Percentiles rank a stretch among this genome's conserved stretches.
These are phyloP conservation scores for Drosophila vallismaia DNA, from an alignment of 2,888 invertebrate species.

Conservation along the genomic window DNA sequence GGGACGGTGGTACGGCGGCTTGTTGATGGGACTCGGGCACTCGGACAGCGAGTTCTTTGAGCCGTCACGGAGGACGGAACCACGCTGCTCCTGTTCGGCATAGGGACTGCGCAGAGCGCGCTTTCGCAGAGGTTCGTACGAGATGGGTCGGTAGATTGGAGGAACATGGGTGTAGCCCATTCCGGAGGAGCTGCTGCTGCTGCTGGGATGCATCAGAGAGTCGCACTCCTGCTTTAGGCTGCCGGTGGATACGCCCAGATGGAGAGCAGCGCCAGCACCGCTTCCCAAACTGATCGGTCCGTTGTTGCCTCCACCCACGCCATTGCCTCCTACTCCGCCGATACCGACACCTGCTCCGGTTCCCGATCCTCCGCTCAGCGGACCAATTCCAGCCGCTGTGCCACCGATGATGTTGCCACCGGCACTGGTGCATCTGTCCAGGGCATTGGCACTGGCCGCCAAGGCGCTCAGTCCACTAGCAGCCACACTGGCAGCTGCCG, in stretches of 20 bases:
- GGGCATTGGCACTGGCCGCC: slow-evolving; percentile 65
- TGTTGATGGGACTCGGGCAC: slow-evolving; percentile 84
- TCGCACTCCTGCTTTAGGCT: slow-evolving; percentile 84
- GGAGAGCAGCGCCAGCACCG: slow-evolving; percentile 74
- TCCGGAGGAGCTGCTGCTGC: slow-evolving; percentile 78
- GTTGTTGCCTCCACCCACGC: slow-evolving; percentile 79
- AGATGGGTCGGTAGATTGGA: slow-evolving; percentile 84
- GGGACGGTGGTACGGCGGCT: slow-evolving; percentile 83
- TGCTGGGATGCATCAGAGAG: slow-evolving; percentile 83
- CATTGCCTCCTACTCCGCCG: slow-evolving; percentile 36
- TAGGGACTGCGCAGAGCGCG: slow-evolving; percentile 86
- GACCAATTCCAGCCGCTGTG: slow-evolving; percentile 53
- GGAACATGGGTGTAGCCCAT: slow-evolving; percentile 82
- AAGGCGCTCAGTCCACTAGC: slow-evolving; percentile 69
- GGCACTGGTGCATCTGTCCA: slow-evolving; percentile 70
- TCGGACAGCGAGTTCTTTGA: slow-evolving; percentile 84
- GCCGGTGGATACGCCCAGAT: slow-evolving; percentile 77
- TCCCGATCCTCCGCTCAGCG: slow-evolving; percentile 47
- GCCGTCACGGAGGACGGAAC: slow-evolving; percentile 88
- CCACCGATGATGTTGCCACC: slow-evolving; percentile 69
- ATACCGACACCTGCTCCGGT: slow-evolving; percentile 39
- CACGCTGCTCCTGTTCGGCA: slow-evolving; percentile 85
- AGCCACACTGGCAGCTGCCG: slow-evolving; percentile 64
- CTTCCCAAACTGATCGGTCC: slow-evolving; percentile 79
- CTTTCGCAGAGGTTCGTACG: slow-evolving; percentile 85